These are phyloP conservation scores for Porites lutea DNA, from an alignment of 64 coral and sea anemone genomes.

Conservation along the genomic window DNA sequence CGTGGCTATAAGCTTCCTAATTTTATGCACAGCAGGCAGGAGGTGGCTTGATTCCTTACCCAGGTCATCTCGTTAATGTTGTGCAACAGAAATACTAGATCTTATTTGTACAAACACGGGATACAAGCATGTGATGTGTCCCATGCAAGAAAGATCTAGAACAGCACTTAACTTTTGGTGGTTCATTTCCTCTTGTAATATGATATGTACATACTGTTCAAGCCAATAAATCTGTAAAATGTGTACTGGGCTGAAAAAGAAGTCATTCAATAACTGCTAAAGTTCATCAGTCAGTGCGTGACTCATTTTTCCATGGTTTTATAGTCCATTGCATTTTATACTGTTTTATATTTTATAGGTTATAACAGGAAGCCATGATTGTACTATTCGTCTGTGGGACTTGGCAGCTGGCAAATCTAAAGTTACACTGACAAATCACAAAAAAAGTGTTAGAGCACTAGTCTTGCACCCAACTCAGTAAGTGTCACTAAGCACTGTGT, in stretches of 20 bases:
- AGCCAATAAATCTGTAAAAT: too few species aligned
- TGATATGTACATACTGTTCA: too few species aligned
- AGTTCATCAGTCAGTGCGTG: too few species aligned
- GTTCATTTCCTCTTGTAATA: neutral
- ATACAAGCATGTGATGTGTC: neutral
- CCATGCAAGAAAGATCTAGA: neutral
- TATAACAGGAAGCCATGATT: conserved; percentile 97
- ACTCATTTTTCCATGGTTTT: too few species aligned
- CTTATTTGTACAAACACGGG: neutral
- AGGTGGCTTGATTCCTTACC: neutral
- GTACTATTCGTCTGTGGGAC: conserved; percentile 96
- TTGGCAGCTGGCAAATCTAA: conserved; percentile 94
- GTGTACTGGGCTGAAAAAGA: too few species aligned
- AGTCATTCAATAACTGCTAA: too few species aligned
- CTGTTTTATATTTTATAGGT: conserved; percentile 49
- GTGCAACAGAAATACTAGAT: conserved; percentile 1
- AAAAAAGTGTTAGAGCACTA: conserved; percentile 92
- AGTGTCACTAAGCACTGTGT: conserved; percentile 11
- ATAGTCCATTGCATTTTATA: neutral
- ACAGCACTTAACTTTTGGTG: neutral
- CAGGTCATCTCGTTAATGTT: neutral
- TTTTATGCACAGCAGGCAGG: conserved; percentile 5
- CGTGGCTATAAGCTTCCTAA: too few species aligned
- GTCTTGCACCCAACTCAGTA: conserved; percentile 92
- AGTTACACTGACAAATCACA: conserved; percentile 96